These are phyloP conservation scores for Tympanuchus pallidicinctus DNA, from an alignment of 2,113 vertebrate genomes.

Conservation along the genomic window DNA sequence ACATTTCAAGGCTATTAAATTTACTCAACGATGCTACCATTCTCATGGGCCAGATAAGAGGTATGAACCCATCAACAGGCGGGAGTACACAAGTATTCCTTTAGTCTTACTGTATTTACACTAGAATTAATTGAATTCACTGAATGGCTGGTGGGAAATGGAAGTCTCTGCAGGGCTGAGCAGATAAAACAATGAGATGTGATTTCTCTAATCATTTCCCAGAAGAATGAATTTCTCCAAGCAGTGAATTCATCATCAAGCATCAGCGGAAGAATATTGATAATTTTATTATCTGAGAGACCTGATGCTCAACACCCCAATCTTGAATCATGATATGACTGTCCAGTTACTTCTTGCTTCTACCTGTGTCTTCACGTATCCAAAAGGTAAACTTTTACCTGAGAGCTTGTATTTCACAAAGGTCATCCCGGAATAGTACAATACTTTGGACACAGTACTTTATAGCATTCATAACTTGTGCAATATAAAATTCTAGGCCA, in stretches of 20 bases:
- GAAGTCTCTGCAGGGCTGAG: neutral
- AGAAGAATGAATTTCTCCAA: neutral
- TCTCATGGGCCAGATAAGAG: neutral
- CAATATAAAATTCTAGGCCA: neutral
- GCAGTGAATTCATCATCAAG: neutral
- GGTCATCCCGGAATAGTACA: neutral
- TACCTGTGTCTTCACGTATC: neutral
- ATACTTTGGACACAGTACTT: neutral
- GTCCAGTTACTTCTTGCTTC: neutral
- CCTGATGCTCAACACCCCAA: neutral
- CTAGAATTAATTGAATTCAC: slow-evolving; percentile 2
- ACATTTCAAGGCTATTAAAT: neutral
- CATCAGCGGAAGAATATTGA: neutral
- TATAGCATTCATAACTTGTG: neutral
- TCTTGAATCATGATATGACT: neutral
- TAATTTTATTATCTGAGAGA: neutral
- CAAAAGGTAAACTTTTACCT: neutral
- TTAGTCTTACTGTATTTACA: neutral
- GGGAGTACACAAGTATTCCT: neutral
- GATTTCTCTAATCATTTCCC: neutral
- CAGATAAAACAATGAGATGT: neutral
- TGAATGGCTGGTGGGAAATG: neutral
- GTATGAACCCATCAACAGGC: neutral
- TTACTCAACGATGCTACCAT: accelerated
- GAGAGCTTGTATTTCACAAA: neutral